Conservation (phyloP, 2,797 vertebrate genomes). For the Sebastes umbrosus region DNA sequence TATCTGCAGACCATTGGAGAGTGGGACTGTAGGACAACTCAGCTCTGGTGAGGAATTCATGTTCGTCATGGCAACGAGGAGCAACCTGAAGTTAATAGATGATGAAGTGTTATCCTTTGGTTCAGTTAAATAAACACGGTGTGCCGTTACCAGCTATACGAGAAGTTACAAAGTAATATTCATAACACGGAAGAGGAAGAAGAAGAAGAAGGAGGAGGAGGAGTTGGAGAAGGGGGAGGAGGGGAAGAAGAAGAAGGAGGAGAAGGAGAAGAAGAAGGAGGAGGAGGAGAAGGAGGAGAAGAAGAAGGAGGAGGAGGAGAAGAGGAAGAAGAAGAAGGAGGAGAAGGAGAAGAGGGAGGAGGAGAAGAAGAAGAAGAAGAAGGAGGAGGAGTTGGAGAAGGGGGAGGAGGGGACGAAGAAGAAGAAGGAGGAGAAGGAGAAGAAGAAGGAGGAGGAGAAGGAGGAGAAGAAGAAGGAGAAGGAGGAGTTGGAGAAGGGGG, state of each 20-base stretch:
- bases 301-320: fast-evolving
- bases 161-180: no score
- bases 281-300: fast-evolving
- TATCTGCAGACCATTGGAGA: conserved; percentile 79
- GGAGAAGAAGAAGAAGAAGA: fast-evolving
- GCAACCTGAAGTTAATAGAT: not conserved
- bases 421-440: fast-evolving
- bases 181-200: no score
- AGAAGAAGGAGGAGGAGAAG: fast-evolving
- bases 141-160: not conserved
- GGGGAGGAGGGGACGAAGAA: no score
- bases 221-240: fast-evolving
- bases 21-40: conserved; percentile 65
- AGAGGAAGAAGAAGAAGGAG: fast-evolving
- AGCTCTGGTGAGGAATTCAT: conserved; percentile 32
- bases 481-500: fast-evolving
- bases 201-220: fast-evolving
- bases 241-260: fast-evolving
- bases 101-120: not conserved
- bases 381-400: no score
- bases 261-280: fast-evolving
- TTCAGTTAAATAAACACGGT: no score
- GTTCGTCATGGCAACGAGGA: not conserved
- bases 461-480: fast-evolving
- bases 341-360: fast-evolving